Conservation (phyloP, 1,140 invertebrate genomes). For the Conus ventricosus region DNA sequence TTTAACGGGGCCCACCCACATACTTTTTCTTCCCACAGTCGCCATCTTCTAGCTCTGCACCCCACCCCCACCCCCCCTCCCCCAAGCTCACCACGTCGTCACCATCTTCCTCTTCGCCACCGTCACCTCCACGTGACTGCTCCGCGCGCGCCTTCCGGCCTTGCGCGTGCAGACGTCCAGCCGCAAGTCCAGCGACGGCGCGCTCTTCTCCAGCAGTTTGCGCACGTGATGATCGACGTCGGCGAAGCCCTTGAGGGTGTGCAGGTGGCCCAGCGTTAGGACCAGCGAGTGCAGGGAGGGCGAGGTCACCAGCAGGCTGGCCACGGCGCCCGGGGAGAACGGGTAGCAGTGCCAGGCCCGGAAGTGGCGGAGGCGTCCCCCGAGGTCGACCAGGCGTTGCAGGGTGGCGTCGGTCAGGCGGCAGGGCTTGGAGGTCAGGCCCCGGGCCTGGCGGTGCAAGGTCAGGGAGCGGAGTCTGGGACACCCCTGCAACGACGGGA, state of each 20-base stretch:
- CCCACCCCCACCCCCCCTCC: too few species aligned
- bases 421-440: background rate
- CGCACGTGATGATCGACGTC: background rate
- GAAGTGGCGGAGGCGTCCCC: background rate
- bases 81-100: too few species aligned
- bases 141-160: background rate
- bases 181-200: background rate
- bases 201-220: background rate
- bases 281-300: background rate
- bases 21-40: too few species aligned
- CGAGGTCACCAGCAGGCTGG: background rate
- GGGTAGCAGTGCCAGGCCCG: background rate
- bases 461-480: background rate
- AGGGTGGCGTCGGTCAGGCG: background rate
- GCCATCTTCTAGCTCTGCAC: too few species aligned
- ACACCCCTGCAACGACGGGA: background rate
- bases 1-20: too few species aligned
- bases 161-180: background rate
- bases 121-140: background rate
- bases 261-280: background rate
- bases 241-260: background rate
- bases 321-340: background rate
- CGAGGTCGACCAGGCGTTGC: background rate
- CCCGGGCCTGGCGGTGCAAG: background rate
- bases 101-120: background rate